Conservation (phyloP, 35 echinoderm and acorn worm genomes). For the Acanthaster planci region DNA sequence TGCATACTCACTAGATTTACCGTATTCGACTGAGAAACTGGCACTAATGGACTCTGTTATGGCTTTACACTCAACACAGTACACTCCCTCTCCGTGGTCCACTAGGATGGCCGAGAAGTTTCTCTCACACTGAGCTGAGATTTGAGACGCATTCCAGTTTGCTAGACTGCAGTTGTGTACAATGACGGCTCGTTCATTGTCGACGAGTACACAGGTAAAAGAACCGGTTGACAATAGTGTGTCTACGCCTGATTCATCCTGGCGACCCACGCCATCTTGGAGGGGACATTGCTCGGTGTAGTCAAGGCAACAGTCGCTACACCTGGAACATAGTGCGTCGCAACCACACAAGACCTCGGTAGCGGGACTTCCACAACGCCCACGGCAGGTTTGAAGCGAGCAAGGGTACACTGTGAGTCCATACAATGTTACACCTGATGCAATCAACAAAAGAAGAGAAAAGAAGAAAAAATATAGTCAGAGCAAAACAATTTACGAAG, state of each 20-base stretch:
- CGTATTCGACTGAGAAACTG: too few species aligned
- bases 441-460: too few species aligned
- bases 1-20: too few species aligned
- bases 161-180: not conserved
- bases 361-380: conserved; percentile 3
- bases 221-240: not conserved
- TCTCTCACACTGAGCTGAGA: not conserved
- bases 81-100: not conserved
- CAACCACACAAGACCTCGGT: not conserved
- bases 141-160: not conserved
- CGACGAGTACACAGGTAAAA: not conserved
- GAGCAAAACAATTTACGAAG: too few species aligned
- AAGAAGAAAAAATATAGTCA: too few species aligned
- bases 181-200: not conserved
- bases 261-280: not conserved
- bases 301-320: conserved; percentile 3
- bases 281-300: not conserved
- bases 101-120: not conserved
- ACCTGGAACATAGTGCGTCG: not conserved
- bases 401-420: not conserved
- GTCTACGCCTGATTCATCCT: not conserved
- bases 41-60: not conserved
- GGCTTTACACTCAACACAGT: not conserved
- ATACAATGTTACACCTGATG: not conserved
- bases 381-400: not conserved